phyloP scores from a whole-genome alignment of 2,888 invertebrate species.

The Cryptosula pallasiana region DNA sequence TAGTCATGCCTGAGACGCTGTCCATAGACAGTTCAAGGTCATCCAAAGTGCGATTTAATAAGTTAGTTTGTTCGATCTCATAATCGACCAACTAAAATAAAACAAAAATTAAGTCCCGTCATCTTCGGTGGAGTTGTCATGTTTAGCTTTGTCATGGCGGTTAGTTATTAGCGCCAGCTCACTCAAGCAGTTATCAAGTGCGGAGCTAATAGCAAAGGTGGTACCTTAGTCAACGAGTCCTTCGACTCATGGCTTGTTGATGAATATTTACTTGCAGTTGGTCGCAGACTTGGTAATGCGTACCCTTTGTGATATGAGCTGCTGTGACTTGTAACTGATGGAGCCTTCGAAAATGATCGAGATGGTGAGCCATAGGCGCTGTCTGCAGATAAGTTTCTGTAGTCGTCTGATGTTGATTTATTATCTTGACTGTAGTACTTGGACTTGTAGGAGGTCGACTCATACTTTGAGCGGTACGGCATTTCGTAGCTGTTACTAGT shows the following conservation, averaged over 20 bases:
- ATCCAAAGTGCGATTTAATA: slow-evolving; percentile 7
- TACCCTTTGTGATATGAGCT: not conserved
- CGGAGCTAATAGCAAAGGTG: not conserved
- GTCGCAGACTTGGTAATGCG: not conserved
- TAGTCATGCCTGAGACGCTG: not conserved
- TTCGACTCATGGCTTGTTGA: not conserved
- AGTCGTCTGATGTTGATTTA: not conserved
- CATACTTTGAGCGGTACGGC: not conserved
- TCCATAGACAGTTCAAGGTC: slow-evolving; percentile 15
- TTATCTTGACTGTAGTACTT: not conserved
- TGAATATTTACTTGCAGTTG: not conserved
- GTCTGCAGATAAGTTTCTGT: slow-evolving; percentile 5
- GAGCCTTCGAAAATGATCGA: not conserved
- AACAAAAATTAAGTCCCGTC: not conserved
- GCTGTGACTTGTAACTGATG: slow-evolving; percentile 3
- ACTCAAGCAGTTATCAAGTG: slow-evolving; percentile 20
- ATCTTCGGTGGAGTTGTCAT: not conserved
- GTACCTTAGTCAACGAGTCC: slow-evolving; percentile 11
- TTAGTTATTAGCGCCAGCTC: not conserved
- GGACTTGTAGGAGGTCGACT: not conserved
- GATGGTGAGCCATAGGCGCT: slow-evolving; percentile 22
- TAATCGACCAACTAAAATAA: slow-evolving; percentile 5
- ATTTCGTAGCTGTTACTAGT: not conserved
- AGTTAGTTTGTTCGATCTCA: not conserved
- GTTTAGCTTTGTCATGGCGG: not conserved